Conservation (phyloP, 2,888 invertebrate genomes). For the Ernsta delagoae region DNA sequence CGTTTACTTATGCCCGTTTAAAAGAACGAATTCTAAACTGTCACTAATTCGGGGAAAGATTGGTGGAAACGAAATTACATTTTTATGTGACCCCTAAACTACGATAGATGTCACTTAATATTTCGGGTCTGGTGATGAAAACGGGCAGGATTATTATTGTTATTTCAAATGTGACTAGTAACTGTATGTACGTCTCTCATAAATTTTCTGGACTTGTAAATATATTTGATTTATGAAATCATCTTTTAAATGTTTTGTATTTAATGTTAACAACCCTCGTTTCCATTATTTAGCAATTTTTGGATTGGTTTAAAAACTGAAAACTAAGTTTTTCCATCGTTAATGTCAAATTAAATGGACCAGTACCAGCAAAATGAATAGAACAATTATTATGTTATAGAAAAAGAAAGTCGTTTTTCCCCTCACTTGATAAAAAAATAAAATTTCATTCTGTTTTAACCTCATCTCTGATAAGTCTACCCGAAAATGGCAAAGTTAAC, state of each 20-base stretch:
- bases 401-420: not conserved
- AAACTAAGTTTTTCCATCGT: not conserved
- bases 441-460: too few relatives aligned
- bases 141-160: not conserved
- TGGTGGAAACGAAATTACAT: not conserved
- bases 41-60: too few relatives aligned
- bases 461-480: not conserved
- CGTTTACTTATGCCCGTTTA: too few relatives aligned
- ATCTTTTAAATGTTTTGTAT: not conserved
- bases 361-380: not conserved
- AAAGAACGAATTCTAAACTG: too few relatives aligned
- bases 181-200: not conserved
- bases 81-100: not conserved
- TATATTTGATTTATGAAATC: constrained; percentile 20
- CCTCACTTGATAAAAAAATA: too few relatives aligned
- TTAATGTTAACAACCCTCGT: too few relatives aligned
- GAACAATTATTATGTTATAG: too few relatives aligned
- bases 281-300: too few relatives aligned
- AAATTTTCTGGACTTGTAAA: constrained; percentile 15
- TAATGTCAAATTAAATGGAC: not conserved
- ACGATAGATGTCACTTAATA: too few relatives aligned
- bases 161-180: not conserved
- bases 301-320: too few relatives aligned
- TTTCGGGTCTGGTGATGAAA: too few relatives aligned
- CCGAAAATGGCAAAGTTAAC: not conserved